These are phyloP conservation scores for Antheraea pernyi DNA, from an alignment of 1,140 invertebrate species.

Conservation along the genomic window DNA sequence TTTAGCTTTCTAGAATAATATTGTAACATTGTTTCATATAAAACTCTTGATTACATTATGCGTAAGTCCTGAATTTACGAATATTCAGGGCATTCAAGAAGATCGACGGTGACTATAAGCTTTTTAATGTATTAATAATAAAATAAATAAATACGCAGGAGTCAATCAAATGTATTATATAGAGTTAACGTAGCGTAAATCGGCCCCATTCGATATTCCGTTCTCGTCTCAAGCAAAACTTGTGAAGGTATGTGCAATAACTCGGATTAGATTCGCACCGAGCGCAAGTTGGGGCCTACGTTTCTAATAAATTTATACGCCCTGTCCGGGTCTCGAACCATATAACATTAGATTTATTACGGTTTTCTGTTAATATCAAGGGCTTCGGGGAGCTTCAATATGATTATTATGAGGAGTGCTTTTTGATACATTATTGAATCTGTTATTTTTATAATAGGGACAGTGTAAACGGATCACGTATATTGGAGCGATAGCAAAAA, in stretches of 20 bases:
- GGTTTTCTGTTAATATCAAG: constrained; percentile 24
- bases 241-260: constrained; percentile 24
- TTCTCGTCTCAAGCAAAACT: constrained; percentile 6
- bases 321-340: constrained; percentile 5
- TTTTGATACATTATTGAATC: background rate
- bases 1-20: no score
- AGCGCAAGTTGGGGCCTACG: constrained; percentile 21
- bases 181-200: background rate
- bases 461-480: background rate
- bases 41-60: no score
- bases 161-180: constrained; percentile 8
- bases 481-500: no score
- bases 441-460: background rate
- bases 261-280: constrained; percentile 28
- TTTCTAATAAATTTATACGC: constrained; percentile 30
- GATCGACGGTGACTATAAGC: no score
- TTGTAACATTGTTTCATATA: no score
- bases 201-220: constrained; percentile 4
- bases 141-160: constrained; percentile 4
- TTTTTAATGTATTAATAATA: no score
- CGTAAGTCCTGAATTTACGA: no score
- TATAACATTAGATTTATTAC: constrained; percentile 24
- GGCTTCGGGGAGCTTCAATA: constrained; percentile 7
- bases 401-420: constrained; percentile 1
- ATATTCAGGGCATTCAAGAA: no score